phyloP scores from a whole-genome alignment of 2,888 invertebrate genomes.

The Cephus pygmeus region DNA sequence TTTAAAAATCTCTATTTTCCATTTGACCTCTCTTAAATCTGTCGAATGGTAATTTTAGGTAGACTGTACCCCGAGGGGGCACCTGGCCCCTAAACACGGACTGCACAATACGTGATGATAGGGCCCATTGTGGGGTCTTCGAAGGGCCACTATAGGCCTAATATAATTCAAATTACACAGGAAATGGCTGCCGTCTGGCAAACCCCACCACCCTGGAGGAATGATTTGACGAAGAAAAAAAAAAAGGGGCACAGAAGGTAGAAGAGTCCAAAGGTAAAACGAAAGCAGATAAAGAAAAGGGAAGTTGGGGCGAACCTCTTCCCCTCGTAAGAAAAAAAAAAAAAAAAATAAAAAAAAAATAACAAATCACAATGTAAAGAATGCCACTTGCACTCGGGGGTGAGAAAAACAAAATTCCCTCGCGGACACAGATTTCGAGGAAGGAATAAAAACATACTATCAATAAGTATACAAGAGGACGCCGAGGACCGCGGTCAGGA shows the following conservation, averaged over 20 bases:
- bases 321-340: neutral
- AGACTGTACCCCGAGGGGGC: constrained; percentile 15
- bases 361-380: neutral
- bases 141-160: constrained; percentile 17
- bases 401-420: constrained; percentile 5
- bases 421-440: neutral
- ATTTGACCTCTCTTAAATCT: neutral
- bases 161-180: constrained; percentile 27
- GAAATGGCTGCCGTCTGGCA: constrained; percentile 20
- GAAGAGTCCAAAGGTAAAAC: neutral
- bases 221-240: neutral
- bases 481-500: neutral
- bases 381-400: neutral
- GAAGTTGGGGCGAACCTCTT: neutral
- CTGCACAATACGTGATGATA: constrained; percentile 18
- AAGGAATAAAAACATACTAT: neutral
- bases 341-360: neutral
- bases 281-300: neutral
- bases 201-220: constrained; percentile 15
- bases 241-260: neutral
- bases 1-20: neutral
- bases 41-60: neutral
- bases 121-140: constrained; percentile 19
- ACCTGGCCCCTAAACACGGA: constrained; percentile 24
- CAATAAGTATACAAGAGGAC: neutral